Percentiles rank a stretch among this genome's conserved stretches.
phyloP scores from a whole-genome alignment of 2,888 invertebrate genomes.

The Catocala nupta region DNA sequence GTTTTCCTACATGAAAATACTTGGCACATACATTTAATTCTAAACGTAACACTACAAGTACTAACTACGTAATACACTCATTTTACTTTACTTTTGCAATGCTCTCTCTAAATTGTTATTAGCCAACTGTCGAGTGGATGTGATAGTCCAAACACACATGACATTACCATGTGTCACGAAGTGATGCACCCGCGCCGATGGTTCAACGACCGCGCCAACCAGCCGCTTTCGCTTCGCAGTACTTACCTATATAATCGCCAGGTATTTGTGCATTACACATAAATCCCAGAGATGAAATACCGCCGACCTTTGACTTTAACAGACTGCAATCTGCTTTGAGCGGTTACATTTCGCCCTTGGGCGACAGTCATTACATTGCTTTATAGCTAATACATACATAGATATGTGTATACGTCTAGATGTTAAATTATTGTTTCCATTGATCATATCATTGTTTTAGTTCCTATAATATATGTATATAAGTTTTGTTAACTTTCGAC shows the following conservation, averaged over 20 bases:
- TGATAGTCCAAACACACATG: constrained; percentile 54
- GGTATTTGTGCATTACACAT: constrained; percentile 42
- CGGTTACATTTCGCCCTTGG: constrained; percentile 12
- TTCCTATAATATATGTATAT: no score
- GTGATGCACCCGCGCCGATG: constrained; percentile 69
- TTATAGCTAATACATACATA: neutral
- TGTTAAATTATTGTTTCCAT: no score
- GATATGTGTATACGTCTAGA: no score
- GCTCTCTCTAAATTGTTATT: no score
- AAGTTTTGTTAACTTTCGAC: no score
- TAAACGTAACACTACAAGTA: no score
- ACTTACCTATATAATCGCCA: constrained; percentile 50
- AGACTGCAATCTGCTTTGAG: constrained; percentile 36
- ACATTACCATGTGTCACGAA: constrained; percentile 60
- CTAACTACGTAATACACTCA: no score
- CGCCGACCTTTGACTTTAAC: constrained; percentile 51
- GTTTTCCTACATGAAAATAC: no score
- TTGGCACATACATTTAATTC: no score
- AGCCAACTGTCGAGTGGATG: no score
- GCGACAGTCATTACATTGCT: constrained; percentile 14
- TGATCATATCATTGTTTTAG: no score
- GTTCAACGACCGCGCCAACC: constrained; percentile 66
- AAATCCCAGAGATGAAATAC: constrained; percentile 39
- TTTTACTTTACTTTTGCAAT: no score
- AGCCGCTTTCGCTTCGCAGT: constrained; percentile 76